Base-by-base conservation (phyloP, 1,140 invertebrate genomes). In the Penaeus vannamei region DNA sequence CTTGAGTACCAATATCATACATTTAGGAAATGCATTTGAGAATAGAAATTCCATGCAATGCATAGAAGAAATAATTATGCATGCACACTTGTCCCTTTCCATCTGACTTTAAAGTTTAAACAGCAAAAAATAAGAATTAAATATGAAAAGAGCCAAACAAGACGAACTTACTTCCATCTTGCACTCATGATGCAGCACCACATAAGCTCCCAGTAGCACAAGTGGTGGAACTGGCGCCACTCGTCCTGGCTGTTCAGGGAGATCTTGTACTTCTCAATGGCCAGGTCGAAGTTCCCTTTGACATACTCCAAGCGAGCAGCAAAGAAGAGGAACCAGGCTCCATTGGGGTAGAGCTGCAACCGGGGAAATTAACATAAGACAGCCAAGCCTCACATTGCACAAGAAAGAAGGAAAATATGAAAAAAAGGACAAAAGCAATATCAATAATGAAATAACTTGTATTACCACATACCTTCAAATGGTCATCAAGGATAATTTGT, bases 191-290 rank as follows among this genome's bases (percentile, higher is more conserved):
- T 90, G 60, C 87, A 86, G 81, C 90, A 91, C 97, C 98, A 99
- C 94, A 98, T 95, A 36, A 99, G 94, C 93, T 99, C 98, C 98
- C 98, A 99, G 93, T 96, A 98, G 92, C 97, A 98, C 0, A 99
- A 92, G 93, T 99, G 97, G 93, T 98, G 97, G 93, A 99, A 98
- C 92, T 99, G 98, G 8, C 96, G 95, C 97, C 98, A 99, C 17
- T 96, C 94, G 89, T 95, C 93, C 92, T 98, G 97, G 22, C 96
- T 97, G 80, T 96, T 95, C 94, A 98, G 96, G 0, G 97, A 98
- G 91, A 95, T 95, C 69, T 95, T 95, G 93, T 98, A 99, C 93
- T 95, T 97, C 2, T 94, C 92, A 77, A 97, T 95, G 4, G 97
- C 95, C 46, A 95, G 94, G 76, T 96, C 95, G 86, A 98, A 93